Evolutionary conservation across 2,113 vertebrate genomes (phyloP).

Genomic region (Nothobranchius furzeri): DNA sequence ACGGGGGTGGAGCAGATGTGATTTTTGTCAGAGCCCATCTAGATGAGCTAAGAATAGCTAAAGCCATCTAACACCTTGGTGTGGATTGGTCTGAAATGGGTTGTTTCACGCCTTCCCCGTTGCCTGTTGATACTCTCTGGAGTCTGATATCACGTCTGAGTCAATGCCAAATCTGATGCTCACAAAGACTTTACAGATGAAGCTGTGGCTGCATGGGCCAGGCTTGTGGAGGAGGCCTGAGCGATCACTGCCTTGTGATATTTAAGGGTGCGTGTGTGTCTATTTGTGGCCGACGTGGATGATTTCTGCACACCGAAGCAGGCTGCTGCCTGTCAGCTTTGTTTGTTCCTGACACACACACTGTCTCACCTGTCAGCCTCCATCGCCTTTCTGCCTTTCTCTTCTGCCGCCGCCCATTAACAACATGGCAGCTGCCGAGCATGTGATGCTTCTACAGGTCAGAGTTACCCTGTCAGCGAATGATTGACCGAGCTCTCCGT

Average conservation of each 20-base stretch:
- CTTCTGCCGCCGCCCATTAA: constrained; percentile 12
- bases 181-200: not conserved
- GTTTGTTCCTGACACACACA: constrained; percentile 18
- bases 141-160: constrained; percentile 22
- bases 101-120: constrained; percentile 16
- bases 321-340: constrained; percentile 16
- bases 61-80: constrained; percentile 39
- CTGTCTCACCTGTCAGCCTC: constrained; percentile 18
- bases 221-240: not conserved
- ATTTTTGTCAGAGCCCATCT: constrained; percentile 51
- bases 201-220: not conserved
- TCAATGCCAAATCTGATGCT: constrained; percentile 12
- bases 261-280: not conserved
- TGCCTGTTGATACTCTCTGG: constrained; percentile 9
- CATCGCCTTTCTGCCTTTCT: not conserved
- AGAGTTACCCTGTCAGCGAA: constrained; percentile 34
- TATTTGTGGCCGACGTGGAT: not conserved
- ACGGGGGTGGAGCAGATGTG: constrained; percentile 52
- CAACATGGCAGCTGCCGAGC: not conserved
- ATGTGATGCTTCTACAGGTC: constrained; percentile 15
- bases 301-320: not conserved
- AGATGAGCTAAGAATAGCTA: constrained; percentile 58
- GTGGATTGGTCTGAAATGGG: constrained; percentile 33
- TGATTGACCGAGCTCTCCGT: constrained; percentile 25
- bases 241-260: not conserved